phyloP scores from a whole-genome alignment of 2,888 invertebrate genomes.

The Teleogryllus oceanicus region DNA sequence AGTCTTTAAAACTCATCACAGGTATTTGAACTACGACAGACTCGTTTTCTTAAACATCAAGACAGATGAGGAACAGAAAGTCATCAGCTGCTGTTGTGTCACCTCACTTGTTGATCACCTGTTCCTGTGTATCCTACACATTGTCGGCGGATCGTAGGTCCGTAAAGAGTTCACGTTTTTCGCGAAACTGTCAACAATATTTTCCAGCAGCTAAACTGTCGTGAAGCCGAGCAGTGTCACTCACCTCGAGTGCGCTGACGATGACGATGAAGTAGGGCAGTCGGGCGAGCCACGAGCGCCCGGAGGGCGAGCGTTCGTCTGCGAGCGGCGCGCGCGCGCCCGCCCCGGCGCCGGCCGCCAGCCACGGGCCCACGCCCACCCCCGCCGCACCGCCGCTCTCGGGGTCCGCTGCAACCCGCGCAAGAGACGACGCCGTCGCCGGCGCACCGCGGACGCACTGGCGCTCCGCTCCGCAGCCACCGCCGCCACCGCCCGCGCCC shows the following conservation, averaged over 20 bases:
- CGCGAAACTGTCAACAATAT: no score
- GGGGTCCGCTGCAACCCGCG: constrained; percentile 21
- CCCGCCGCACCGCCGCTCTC: background rate
- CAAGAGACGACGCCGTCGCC: background rate
- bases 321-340: background rate
- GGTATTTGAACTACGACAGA: no score
- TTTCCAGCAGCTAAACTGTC: no score
- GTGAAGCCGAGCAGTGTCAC: background rate
- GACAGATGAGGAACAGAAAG: no score
- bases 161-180: no score
- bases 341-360: background rate
- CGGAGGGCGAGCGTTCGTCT: background rate
- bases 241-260: constrained; percentile 23
- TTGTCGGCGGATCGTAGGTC: no score
- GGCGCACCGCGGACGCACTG: background rate
- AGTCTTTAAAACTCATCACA: no score
- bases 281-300: background rate
- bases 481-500: background rate
- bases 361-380: background rate
- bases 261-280: constrained; percentile 23
- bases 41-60: no score
- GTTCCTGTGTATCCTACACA: no score
- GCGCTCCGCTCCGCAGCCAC: background rate
- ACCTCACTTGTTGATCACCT: no score
- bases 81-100: no score